Evolutionary conservation across 1,140 invertebrate genomes (phyloP), one percentile per base, ranked within the genome.

Genomic region (Euglossa dilemma): DNA sequence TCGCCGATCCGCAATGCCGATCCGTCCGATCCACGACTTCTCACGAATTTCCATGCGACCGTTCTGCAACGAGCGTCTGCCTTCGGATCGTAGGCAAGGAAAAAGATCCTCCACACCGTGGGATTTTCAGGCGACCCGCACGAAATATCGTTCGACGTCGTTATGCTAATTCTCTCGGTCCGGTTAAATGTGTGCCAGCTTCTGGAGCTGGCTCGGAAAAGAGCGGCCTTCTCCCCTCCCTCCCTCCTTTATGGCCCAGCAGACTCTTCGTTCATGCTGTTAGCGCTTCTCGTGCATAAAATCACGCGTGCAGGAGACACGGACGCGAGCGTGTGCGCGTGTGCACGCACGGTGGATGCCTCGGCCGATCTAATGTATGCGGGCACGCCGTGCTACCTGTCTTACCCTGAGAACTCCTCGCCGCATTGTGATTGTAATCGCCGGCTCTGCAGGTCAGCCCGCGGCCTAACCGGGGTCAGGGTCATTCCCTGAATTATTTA

Each of bases 381-480:
- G 74, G 87, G 74, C 67, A 72, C 82, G 77, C 64, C 59, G 88
- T 64, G 90, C 91, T 91, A 91, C 90, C 91, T 91, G 91, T 91
- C 90, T 91, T 91, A 91, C 90, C 91, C 89, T 88, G 86, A 90
- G 88, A 91, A 90, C 85, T 85, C 85, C 78, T 23, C 83, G 64
- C 28, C 77, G 85, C 90, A 91, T 91, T 91, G 91, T 91, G 90
- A 91, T 91, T 91, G 81, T 87, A 91, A 91, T 91, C 90, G 81
- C 80, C 87, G 89, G 72, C 78, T 74, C 54, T 82, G 71, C 88
- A 79, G 89, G 88, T 91, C 90, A 89, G 82, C 85, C 81, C 78
- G 84, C 85, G 84, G 85, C 78, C 85, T 87, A 89, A 85, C 86
- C 78, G 80, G 85, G 90, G 90, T 91, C 91, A 90, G 91, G 90